Conservation (phyloP, 2,888 invertebrate genomes). For the Nemotelus pantherinus region DNA sequence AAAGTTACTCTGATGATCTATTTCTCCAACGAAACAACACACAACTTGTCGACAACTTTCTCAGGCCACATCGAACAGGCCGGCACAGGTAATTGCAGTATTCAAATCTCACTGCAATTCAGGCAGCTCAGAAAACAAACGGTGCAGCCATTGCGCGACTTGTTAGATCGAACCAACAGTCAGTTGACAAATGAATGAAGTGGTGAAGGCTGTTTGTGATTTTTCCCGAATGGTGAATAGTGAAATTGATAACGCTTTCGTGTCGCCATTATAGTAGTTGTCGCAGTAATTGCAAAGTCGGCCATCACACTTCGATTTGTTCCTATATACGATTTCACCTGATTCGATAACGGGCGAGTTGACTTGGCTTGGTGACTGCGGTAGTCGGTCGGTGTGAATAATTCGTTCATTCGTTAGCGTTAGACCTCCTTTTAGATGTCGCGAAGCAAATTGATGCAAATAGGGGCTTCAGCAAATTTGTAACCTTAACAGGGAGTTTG, state of each 20-base stretch:
- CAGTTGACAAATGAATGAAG: constrained; percentile 42
- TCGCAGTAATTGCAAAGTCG: constrained; percentile 35
- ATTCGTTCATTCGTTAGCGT: constrained; percentile 35
- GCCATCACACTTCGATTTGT: constrained; percentile 4
- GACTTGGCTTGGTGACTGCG: background rate
- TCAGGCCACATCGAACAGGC: constrained; percentile 6
- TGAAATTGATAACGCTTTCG: constrained; percentile 40
- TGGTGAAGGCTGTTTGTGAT: constrained; percentile 1
- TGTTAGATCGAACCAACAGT: constrained; percentile 26
- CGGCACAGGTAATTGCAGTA: constrained; percentile 8
- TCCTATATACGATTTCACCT: too few relatives aligned
- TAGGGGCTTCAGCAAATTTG: constrained; percentile 40
- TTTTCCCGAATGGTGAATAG: constrained; percentile 31
- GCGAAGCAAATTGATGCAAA: constrained; percentile 42
- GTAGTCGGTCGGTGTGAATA: constrained; percentile 12
- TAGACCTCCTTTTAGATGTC: constrained; percentile 27
- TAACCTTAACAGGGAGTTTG: constrained; percentile 10
- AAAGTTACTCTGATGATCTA: constrained; percentile 36
- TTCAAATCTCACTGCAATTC: constrained; percentile 6
- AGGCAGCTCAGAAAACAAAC: background rate
- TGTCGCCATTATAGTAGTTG: constrained; percentile 32
- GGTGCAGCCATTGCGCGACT: constrained; percentile 14
- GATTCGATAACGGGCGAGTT: background rate
- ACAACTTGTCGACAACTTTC: constrained; percentile 6
- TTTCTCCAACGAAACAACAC: constrained; percentile 5